A percentile compares a stretch with the other conserved stretches of the same genome.
Evolutionary conservation across 2,113 vertebrate species (phyloP).

Genomic region (Seriola rivoliana): DNA sequence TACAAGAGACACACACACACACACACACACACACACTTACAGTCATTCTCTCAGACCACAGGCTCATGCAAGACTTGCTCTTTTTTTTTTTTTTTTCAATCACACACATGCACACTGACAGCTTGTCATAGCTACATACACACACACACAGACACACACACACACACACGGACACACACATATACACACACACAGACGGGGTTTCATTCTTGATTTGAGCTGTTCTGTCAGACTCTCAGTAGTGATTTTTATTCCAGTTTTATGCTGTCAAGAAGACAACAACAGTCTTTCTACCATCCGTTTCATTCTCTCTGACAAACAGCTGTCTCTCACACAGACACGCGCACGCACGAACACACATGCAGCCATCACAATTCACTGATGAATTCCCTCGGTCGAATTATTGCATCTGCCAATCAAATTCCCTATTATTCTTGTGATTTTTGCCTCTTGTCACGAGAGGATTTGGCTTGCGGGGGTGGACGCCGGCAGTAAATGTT

Average conservation of each 20-base stretch:
- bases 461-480: slow-evolving; percentile 59
- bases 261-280: slow-evolving; percentile 57
- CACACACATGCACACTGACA: slow-evolving; percentile 46
- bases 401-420: slow-evolving; percentile 79
- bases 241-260: slow-evolving; percentile 60
- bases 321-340: slow-evolving; percentile 59
- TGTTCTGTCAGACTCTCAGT: slow-evolving; percentile 61
- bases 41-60: slow-evolving; percentile 22
- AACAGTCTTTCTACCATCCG: slow-evolving; percentile 31
- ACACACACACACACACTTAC: slow-evolving; percentile 4
- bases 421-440: slow-evolving; percentile 44
- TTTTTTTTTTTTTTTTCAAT: slow-evolving; percentile 51
- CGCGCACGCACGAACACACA: slow-evolving; percentile 16
- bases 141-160: slow-evolving; percentile 4
- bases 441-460: slow-evolving; percentile 57
- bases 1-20: slow-evolving; percentile 18
- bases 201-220: slow-evolving; percentile 58
- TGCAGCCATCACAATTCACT: slow-evolving; percentile 34
- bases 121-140: slow-evolving; percentile 41
- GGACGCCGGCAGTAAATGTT: slow-evolving; percentile 52
- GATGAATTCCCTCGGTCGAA: slow-evolving; percentile 62
- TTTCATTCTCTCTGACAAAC: slow-evolving; percentile 68
- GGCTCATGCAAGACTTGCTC: slow-evolving; percentile 49
- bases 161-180: slow-evolving; percentile 10
- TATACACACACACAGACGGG: slow-evolving; percentile 1